Percentiles rank a stretch among this genome's conserved stretches.
phyloP scores from a whole-genome alignment of 2,797 vertebrate species.

The Mormyrops attenuatus region DNA sequence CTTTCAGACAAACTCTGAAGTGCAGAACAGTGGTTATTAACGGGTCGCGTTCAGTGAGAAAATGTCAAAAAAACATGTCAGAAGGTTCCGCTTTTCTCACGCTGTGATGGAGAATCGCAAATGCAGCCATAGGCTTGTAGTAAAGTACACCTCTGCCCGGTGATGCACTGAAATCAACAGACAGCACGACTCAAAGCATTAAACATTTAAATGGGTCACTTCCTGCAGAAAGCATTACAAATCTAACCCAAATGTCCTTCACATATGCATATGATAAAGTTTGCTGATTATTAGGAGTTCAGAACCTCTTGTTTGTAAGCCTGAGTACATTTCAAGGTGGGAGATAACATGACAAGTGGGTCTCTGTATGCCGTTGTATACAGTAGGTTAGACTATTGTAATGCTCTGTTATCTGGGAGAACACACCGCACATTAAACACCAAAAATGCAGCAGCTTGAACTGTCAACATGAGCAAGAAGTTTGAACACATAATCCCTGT shows the following conservation, averaged over 20 bases:
- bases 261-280: not conserved
- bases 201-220: conserved; percentile 7
- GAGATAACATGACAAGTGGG: not conserved
- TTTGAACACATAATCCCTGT: not conserved
- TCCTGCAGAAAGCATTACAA: not conserved
- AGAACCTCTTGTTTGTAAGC: not conserved
- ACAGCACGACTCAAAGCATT: not conserved
- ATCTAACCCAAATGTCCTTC: not conserved
- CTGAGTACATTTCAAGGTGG: not conserved
- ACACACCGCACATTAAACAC: not conserved
- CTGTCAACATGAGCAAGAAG: not conserved
- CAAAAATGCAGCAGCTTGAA: not conserved
- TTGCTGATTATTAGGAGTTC: not conserved
- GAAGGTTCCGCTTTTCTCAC: not conserved
- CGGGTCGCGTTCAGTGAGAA: not conserved
- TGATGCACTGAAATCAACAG: not conserved
- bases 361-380: not conserved
- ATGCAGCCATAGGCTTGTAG: not conserved
- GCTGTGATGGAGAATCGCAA: not conserved
- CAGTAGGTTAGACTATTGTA: not conserved
- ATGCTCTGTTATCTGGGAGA: not conserved
- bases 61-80: not conserved
- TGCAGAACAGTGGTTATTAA: not conserved
- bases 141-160: not conserved
- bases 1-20: not conserved